A percentile compares a stretch with the other conserved stretches of the same genome.
These are phyloP conservation scores for Hoplodrina ambigua DNA, from an alignment of 2,888 invertebrate species.

Conservation along the genomic window DNA sequence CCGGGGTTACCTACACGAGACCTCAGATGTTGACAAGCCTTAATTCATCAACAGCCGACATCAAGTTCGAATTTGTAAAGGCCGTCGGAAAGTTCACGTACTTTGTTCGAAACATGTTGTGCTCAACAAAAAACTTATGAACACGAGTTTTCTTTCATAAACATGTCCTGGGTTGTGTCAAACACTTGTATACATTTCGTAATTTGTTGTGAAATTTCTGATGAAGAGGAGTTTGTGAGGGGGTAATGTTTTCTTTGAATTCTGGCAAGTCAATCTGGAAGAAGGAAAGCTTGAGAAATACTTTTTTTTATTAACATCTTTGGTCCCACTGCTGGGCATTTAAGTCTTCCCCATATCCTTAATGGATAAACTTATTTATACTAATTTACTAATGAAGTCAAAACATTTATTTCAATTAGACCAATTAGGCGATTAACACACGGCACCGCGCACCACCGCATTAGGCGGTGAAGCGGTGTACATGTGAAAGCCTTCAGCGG, in stretches of 20 bases:
- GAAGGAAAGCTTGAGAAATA: neutral
- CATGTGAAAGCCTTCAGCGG: too few relatives aligned
- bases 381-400: too few relatives aligned
- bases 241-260: neutral
- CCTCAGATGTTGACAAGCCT: slow-evolving; percentile 29
- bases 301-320: neutral
- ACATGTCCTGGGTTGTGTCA: slow-evolving; percentile 27
- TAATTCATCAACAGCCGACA: slow-evolving; percentile 43
- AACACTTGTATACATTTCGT: slow-evolving; percentile 19
- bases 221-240: neutral
- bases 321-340: neutral
- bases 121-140: slow-evolving; percentile 42
- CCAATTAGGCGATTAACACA: too few relatives aligned
- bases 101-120: slow-evolving; percentile 36
- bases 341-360: too few relatives aligned
- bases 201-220: slow-evolving; percentile 17
- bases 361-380: too few relatives aligned
- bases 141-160: slow-evolving; percentile 27
- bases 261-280: neutral
- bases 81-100: slow-evolving; percentile 28
- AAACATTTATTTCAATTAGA: too few relatives aligned
- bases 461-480: too few relatives aligned
- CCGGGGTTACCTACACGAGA: neutral
- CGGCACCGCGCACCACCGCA: too few relatives aligned
- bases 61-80: slow-evolving; percentile 40